Evolutionary conservation across 2,888 invertebrate species (phyloP), one percentile per base, ranked within the genome.

Genomic region (Caenorhabditis sp.): DNA sequence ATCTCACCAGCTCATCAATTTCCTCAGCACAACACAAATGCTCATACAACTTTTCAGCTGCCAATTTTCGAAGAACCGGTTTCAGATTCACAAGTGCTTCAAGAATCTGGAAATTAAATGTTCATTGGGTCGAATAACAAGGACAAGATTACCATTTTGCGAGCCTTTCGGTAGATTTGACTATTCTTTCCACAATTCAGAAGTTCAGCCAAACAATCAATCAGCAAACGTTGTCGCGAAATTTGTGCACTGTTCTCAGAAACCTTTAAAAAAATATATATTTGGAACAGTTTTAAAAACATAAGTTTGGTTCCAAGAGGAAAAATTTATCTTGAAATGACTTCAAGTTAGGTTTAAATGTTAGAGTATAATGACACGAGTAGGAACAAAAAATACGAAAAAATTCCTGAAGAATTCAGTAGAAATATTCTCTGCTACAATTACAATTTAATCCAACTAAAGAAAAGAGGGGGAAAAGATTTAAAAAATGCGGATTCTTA

Each of bases 31-130:
- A 74, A 53, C 80, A 80, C 12, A 87, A 63, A 27, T 82, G 81
- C 50, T 88, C 85, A 56, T 84, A 82, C 5, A 87, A 67, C 38
- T 78, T 68, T 25, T 86, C 84, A 23, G 86, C 86, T 0, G 85
- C 81, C 23, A 67, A 58, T 50, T 82, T 73, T 14, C 86, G 65
- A 14, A 86, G 59, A 8, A 77, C 73, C 8, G 82, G 79, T 23
- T 78, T 68, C 20, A 68, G 67, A 23, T 80, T 79, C 14, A 60
- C 60, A 10, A 86, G 70, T n/a, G 72, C 58, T 0, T 71, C 71
- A 12, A 85, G 64, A 20, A 84, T 67, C 84, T 84, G 65, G 65
- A 83, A 59, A n/a, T n/a, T n/a, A n/a, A n/a, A n/a, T n/a, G n/a
- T n/a, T n/a, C n/a, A n/a, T n/a, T n/a, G n/a, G n/a, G n/a, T n/a